Evolutionary conservation across 2,113 vertebrate genomes (phyloP).

Genomic region (Zosterops hypoxanthus): DNA sequence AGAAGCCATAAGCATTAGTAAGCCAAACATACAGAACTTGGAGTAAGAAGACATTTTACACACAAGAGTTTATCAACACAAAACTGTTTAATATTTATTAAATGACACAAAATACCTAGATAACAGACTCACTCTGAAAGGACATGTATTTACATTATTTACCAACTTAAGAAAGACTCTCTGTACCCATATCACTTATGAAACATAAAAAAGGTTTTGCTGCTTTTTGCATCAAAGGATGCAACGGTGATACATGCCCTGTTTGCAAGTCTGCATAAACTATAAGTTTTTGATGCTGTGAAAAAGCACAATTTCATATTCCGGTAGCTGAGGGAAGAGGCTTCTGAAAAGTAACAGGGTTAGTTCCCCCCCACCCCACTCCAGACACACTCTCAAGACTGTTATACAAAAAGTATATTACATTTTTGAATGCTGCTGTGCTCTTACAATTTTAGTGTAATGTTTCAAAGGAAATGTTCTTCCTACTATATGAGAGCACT

Average conservation of each 20-base stretch:
- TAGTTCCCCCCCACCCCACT: conserved; percentile 15
- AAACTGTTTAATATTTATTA: conserved; percentile 81
- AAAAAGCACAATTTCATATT: conserved; percentile 59
- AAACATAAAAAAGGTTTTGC: conserved; percentile 75
- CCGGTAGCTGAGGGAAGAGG: conserved; percentile 63
- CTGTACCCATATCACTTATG: conserved; percentile 72
- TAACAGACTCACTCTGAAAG: conserved; percentile 78
- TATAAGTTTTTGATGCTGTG: conserved; percentile 65
- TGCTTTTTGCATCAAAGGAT: conserved; percentile 67
- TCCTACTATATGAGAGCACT: conserved; percentile 48
- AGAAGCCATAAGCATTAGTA: conserved; percentile 45
- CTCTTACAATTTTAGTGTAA: conserved; percentile 71
- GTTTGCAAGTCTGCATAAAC: conserved; percentile 65
- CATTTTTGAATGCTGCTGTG: conserved; percentile 79
- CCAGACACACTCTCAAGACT: conserved; percentile 66
- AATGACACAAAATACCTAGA: conserved; percentile 81
- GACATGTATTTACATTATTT: conserved; percentile 82
- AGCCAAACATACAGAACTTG: conserved; percentile 22
- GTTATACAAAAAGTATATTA: conserved; percentile 75
- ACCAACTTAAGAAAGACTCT: conserved; percentile 77
- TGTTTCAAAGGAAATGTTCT: conserved; percentile 57
- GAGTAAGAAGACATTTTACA: conserved; percentile 58
- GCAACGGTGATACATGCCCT: conserved; percentile 64
- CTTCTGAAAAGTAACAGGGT: conserved; percentile 63
- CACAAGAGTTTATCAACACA: conserved; percentile 72